Percentiles rank a stretch among this genome's conserved stretches.
These are phyloP conservation scores for Bombus superbus DNA, from an alignment of 1,140 invertebrate genomes.

Conservation along the genomic window DNA sequence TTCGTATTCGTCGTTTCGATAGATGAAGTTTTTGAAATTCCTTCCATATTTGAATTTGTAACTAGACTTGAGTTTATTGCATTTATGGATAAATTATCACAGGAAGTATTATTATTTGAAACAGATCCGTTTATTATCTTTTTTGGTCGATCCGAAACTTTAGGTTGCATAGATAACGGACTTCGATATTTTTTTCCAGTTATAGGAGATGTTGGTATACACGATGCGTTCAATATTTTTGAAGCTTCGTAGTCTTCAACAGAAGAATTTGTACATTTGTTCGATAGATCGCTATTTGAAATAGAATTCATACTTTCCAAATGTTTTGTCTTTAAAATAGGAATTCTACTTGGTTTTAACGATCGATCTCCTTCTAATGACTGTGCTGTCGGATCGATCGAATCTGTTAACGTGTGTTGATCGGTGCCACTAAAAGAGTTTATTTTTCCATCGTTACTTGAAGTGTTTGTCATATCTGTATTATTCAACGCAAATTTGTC, in stretches of 20 bases:
- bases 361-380: constrained; percentile 61
- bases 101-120: constrained; percentile 53
- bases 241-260: constrained; percentile 65
- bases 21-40: neutral
- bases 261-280: constrained; percentile 66
- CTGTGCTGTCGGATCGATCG: constrained; percentile 30
- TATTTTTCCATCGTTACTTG: constrained; percentile 46
- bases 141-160: constrained; percentile 65
- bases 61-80: neutral
- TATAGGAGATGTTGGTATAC: constrained; percentile 76
- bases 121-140: constrained; percentile 67
- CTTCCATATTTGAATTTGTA: constrained; percentile 12
- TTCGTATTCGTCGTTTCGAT: constrained; percentile 17
- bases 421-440: constrained; percentile 33
- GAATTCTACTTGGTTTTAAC: constrained; percentile 77
- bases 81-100: constrained; percentile 40
- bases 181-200: constrained; percentile 79
- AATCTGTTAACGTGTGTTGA: constrained; percentile 24
- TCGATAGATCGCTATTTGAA: constrained; percentile 68
- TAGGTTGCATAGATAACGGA: constrained; percentile 70
- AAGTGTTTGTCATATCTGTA: constrained; percentile 33
- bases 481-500: constrained; percentile 7
- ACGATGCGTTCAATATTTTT: constrained; percentile 63
- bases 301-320: constrained; percentile 61
- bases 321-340: constrained; percentile 71